Percentiles rank a stretch among this genome's conserved stretches.
Evolutionary conservation across 2,888 invertebrate genomes (phyloP).

Genomic region (Prostheceraeus crozeri): DNA sequence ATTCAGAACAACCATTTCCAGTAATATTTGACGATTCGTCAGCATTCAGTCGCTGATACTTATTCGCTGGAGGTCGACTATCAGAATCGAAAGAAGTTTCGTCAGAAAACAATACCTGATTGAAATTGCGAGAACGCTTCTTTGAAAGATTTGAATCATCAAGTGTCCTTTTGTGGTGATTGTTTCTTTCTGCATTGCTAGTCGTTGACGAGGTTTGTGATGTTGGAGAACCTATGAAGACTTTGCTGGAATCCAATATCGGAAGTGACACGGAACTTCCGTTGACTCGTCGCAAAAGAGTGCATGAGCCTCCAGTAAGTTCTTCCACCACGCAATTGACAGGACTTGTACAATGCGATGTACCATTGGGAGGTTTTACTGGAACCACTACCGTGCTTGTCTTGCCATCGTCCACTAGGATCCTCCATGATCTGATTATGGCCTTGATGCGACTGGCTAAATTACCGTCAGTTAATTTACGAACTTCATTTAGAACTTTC

Average conservation of each 20-base stretch:
- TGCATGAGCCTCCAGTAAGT: no score
- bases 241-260: no score
- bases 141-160: neutral
- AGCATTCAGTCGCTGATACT: no score
- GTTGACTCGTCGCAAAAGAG: no score
- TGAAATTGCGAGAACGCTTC: neutral
- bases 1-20: neutral
- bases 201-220: neutral
- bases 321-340: no score
- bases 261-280: no score
- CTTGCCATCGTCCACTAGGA: neutral
- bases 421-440: neutral
- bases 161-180: neutral
- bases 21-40: constrained; percentile 1
- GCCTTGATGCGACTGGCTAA: neutral
- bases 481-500: neutral
- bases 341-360: no score
- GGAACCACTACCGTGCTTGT: constrained; percentile 1
- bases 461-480: neutral
- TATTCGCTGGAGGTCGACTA: no score
- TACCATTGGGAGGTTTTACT: no score
- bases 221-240: neutral
- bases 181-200: no score
- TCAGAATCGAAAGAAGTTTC: no score
- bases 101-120: no score